phyloP scores from a whole-genome alignment of 1,140 invertebrate species.

The Paraescarpia echinospica region DNA sequence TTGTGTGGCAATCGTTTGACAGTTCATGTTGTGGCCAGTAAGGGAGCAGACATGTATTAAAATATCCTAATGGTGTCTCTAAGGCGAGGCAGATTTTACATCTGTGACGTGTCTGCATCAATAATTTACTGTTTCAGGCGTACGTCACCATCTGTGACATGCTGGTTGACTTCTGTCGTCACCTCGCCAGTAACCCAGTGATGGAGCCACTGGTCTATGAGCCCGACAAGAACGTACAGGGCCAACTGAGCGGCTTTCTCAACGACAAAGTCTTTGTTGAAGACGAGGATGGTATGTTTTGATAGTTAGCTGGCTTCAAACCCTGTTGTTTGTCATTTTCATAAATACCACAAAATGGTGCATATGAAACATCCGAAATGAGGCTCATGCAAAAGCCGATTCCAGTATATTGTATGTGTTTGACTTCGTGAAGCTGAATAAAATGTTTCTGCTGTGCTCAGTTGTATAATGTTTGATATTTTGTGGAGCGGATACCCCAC shows the following conservation, averaged over 20 bases:
- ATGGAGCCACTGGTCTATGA: constrained; percentile 76
- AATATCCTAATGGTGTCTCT: no score
- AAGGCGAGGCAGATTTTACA: no score
- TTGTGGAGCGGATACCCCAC: no score
- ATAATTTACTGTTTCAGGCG: constrained; percentile 64
- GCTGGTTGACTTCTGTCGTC: constrained; percentile 91
- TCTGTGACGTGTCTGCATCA: no score
- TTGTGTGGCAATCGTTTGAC: no score
- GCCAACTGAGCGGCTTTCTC: constrained; percentile 86
- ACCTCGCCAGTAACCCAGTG: constrained; percentile 65
- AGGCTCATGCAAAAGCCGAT: no score
- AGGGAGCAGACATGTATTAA: no score
- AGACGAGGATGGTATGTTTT: constrained; percentile 74
- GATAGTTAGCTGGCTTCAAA: background rate
- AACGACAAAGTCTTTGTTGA: constrained; percentile 90
- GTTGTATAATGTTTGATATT: no score
- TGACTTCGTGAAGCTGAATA: background rate
- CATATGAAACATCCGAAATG: no score
- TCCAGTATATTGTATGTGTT: no score
- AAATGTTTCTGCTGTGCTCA: background rate
- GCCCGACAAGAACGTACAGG: constrained; percentile 77
- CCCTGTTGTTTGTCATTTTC: background rate
- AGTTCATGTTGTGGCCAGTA: no score
- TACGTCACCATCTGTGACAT: constrained; percentile 94
- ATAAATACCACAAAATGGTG: background rate